Evolutionary conservation across 2,888 invertebrate species (phyloP), one percentile per base, ranked within the genome.

Genomic region (Lithophane socia): DNA sequence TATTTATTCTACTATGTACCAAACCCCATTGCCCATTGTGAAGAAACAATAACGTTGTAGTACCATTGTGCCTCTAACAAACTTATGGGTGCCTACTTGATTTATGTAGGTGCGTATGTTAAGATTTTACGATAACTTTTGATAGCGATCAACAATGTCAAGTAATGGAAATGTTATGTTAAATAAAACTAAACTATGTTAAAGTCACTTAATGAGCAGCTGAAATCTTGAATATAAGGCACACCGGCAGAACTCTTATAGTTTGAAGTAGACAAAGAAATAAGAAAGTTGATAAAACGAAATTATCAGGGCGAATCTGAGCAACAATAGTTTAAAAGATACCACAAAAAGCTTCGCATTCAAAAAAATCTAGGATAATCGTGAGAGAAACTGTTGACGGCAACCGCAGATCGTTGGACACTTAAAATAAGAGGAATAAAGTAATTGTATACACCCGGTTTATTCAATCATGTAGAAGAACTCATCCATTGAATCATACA

Each of bases 11-110:
- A 73, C 44, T 81, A 67, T 42, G n/a, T 69, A 73, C 24, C 66
- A 64, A 65, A 75, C 70, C 60, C 70, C 74, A 77, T 79, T 63
- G 66, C 47, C 89, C 80, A 92, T 92, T 93, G 91, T 92, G 79
- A 77, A 74, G 74, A 80, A 89, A 91, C 90, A 92, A 92, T 92
- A 91, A 92, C 91, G 91, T 92, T 91, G 89, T 88, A 91, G 87
- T 76, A 80, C 89, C 84, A 91, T 93, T 93, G 91, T 92, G 84
- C 77, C 83, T 75, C 72, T 80, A 75, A 84, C 77, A 82, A 84
- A 86, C 75, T 77, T 82, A 72, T 69, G 47, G 58, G n/a, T 64
- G 54, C 60, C 60, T 73, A 73, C 47, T 56, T 67, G 44, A 67
- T 73, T 56, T 60, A 80, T 73, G 47, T 74, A 16, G 37, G 24